Percentiles rank a stretch among this genome's conserved stretches.
These are phyloP conservation scores for Philonicus albiceps DNA, from an alignment of 2,888 invertebrate species.

Conservation along the genomic window DNA sequence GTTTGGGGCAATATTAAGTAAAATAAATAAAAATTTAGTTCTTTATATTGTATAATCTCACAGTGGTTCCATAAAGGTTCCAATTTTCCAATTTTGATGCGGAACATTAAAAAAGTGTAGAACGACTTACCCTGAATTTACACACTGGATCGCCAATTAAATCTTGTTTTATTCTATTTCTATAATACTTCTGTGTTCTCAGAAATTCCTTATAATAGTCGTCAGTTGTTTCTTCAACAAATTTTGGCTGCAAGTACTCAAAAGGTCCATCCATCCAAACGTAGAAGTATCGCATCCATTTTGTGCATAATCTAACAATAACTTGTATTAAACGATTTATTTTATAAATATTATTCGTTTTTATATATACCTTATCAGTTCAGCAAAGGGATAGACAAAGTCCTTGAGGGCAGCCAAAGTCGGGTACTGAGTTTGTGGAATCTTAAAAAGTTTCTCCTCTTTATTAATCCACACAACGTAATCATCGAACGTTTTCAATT, in stretches of 20 bases:
- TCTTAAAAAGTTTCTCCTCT: constrained; percentile 85
- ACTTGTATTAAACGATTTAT: background rate
- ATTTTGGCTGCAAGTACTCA: constrained; percentile 79
- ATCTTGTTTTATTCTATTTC: constrained; percentile 79
- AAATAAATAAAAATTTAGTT: too few species aligned
- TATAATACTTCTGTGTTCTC: constrained; percentile 80
- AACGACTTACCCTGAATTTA: constrained; percentile 57
- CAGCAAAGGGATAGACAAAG: constrained; percentile 75
- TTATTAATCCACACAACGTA: constrained; percentile 86
- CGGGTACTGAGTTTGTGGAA: constrained; percentile 77
- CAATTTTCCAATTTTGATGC: background rate
- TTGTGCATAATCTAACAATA: constrained; percentile 65
- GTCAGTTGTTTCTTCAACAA: constrained; percentile 82
- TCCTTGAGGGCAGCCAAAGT: constrained; percentile 81
- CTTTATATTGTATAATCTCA: too few species aligned
- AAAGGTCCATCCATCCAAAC: constrained; percentile 95
- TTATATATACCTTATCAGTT: constrained; percentile 69
- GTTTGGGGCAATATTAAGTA: too few species aligned
- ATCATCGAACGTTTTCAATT: constrained; percentile 77
- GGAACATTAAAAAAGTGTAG: constrained; percentile 52
- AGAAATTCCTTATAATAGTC: constrained; percentile 81
- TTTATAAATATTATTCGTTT: background rate
- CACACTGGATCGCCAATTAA: constrained; percentile 69
- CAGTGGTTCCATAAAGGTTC: too few species aligned
- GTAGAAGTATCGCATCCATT: constrained; percentile 82